phyloP scores from a whole-genome alignment of 2,113 vertebrate species.

The Alces alces region DNA sequence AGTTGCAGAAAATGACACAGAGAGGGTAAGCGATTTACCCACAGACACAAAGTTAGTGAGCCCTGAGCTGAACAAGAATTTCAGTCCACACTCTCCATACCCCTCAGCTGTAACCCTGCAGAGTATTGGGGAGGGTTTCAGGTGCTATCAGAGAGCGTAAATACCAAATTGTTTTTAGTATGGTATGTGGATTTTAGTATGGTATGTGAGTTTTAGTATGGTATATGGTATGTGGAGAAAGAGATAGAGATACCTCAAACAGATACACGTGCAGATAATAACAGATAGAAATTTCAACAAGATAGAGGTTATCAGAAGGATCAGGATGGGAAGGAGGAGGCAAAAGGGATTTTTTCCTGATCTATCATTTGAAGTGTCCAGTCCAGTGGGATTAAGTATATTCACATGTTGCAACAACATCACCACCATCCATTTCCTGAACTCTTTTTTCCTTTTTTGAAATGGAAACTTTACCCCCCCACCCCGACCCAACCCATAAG shows the following conservation, averaged over 20 bases:
- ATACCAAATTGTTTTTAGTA: neutral
- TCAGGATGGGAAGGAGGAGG: neutral
- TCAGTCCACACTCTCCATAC: neutral
- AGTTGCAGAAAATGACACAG: neutral
- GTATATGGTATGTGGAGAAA: neutral
- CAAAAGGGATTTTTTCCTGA: neutral
- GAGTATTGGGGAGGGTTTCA: neutral
- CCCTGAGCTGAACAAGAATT: neutral
- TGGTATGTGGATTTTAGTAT: neutral
- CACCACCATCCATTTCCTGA: neutral
- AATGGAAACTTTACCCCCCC: neutral
- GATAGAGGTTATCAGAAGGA: neutral
- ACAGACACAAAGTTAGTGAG: neutral
- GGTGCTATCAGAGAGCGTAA: neutral
- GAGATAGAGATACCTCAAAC: no score
- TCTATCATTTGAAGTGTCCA: neutral
- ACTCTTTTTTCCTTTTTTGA: neutral
- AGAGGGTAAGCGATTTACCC: neutral
- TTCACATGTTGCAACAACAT: neutral
- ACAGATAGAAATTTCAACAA: neutral
- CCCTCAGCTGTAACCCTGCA: neutral
- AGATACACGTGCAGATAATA: neutral
- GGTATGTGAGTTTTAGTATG: neutral
- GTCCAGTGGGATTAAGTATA: neutral
- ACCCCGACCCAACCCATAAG: fast-evolving